phyloP scores from a whole-genome alignment of 2,797 vertebrate species.

The Zonotrichia albicollis region DNA sequence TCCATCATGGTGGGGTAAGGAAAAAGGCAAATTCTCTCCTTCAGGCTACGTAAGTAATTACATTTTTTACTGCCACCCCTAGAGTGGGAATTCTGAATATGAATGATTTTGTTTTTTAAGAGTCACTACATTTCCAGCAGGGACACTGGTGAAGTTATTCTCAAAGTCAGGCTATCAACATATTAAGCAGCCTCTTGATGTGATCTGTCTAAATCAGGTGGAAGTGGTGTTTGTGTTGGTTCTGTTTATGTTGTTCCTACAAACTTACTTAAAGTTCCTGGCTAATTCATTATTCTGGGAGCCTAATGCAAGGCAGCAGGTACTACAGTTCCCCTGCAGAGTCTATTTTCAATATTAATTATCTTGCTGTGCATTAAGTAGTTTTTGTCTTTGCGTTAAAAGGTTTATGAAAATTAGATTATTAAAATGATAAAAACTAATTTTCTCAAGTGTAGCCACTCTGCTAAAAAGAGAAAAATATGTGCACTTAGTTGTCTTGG shows the following conservation, averaged over 20 bases:
- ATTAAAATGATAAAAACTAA: slow-evolving; percentile 71
- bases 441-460: slow-evolving; percentile 65
- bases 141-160: not conserved
- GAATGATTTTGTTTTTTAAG: not conserved
- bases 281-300: slow-evolving; percentile 19
- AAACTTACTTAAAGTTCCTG: slow-evolving; percentile 31
- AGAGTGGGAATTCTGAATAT: not conserved
- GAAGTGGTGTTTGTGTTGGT: not conserved
- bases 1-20: not conserved
- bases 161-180: not conserved
- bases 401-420: slow-evolving; percentile 75
- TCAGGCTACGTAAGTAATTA: not conserved
- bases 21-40: not conserved
- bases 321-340: slow-evolving; percentile 53
- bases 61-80: not conserved
- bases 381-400: slow-evolving; percentile 69
- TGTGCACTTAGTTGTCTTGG: not conserved
- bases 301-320: slow-evolving; percentile 45
- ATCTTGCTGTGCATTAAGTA: slow-evolving; percentile 72
- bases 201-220: not conserved
- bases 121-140: not conserved
- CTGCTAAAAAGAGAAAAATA: slow-evolving; percentile 10
- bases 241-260: not conserved
- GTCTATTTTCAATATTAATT: slow-evolving; percentile 75
- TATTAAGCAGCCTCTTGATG: slow-evolving; percentile 10